Conservation (phyloP, 2,113 vertebrate species). For the Boulengeromyrus knoepffleri region DNA sequence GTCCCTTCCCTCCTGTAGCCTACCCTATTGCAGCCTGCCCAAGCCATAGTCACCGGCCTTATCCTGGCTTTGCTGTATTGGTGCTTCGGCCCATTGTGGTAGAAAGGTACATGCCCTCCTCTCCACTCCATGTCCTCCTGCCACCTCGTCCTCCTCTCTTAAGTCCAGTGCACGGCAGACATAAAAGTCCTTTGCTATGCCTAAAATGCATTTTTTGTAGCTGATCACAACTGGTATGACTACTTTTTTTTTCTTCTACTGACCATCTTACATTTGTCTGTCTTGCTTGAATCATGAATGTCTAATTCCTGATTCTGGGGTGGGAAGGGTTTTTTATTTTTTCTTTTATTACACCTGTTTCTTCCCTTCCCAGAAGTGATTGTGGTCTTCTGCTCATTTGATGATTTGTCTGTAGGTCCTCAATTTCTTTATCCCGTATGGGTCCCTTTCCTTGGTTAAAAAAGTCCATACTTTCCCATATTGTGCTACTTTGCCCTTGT, state of each 20-base stretch:
- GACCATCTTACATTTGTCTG: constrained; percentile 69
- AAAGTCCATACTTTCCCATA: constrained; percentile 20
- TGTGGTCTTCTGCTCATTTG: constrained; percentile 23
- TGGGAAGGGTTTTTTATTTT: constrained; percentile 32
- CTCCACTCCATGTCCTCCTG: constrained; percentile 71
- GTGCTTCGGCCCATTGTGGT: constrained; percentile 99
- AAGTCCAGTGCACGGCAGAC: constrained; percentile 9
- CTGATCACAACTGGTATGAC: constrained; percentile 25
- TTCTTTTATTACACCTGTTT: constrained; percentile 2
- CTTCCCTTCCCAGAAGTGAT: neutral
- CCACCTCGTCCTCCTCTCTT: constrained; percentile 53
- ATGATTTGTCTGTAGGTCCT: constrained; percentile 15
- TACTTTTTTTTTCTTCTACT: constrained; percentile 45
- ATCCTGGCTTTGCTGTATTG: constrained; percentile 99
- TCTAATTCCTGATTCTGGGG: constrained; percentile 37
- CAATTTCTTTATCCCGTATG: neutral
- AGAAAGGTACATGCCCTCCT: constrained; percentile 94
- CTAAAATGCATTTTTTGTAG: neutral
- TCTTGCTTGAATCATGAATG: constrained; percentile 56
- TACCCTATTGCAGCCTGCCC: constrained; percentile 94
- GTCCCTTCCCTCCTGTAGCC: constrained; percentile 99
- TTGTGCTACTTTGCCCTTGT: neutral
- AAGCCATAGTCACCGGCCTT: constrained; percentile 98
- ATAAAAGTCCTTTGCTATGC: neutral
- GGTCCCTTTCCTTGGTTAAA: neutral